A percentile compares a stretch with the other conserved stretches of the same genome.
These are phyloP conservation scores for Rhodinocichla rosea DNA, from an alignment of 2,113 vertebrate species.

Conservation along the genomic window DNA sequence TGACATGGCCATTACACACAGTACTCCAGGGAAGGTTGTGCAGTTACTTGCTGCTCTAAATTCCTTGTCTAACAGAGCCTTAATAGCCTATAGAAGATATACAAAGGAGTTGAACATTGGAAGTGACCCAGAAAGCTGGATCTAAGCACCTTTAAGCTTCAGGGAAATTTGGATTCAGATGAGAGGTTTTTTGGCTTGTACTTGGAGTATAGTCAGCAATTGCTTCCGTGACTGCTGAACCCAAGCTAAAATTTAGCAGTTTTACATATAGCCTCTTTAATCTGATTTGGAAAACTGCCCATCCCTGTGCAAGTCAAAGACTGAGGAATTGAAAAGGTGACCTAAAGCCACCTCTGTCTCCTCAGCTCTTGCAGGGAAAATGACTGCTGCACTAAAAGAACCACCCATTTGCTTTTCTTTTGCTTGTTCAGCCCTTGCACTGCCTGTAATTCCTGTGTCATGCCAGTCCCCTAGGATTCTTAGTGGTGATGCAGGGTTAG, in stretches of 20 bases:
- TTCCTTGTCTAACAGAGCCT: not conserved
- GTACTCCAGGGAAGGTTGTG: not conserved
- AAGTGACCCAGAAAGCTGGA: constrained; percentile 25
- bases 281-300: constrained; percentile 27
- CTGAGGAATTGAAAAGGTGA: not conserved
- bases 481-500: not conserved
- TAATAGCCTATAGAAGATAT: constrained; percentile 9
- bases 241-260: not conserved
- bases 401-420: not conserved
- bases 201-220: constrained; percentile 34
- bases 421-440: not conserved
- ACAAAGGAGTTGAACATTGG: constrained; percentile 3
- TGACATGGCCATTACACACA: not conserved
- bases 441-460: not conserved
- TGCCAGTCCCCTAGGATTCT: not conserved
- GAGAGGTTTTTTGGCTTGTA: constrained; percentile 18
- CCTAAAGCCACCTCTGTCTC: not conserved
- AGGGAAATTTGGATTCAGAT: constrained; percentile 33
- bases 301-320: not conserved
- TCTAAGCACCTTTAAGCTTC: constrained; percentile 30
- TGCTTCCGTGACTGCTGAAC: constrained; percentile 21
- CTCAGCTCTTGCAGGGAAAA: not conserved
- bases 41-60: not conserved
- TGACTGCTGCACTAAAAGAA: not conserved
- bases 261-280: constrained; percentile 3